These are phyloP conservation scores for Euschistus heros DNA, from an alignment of 1,140 invertebrate genomes.

Conservation along the genomic window DNA sequence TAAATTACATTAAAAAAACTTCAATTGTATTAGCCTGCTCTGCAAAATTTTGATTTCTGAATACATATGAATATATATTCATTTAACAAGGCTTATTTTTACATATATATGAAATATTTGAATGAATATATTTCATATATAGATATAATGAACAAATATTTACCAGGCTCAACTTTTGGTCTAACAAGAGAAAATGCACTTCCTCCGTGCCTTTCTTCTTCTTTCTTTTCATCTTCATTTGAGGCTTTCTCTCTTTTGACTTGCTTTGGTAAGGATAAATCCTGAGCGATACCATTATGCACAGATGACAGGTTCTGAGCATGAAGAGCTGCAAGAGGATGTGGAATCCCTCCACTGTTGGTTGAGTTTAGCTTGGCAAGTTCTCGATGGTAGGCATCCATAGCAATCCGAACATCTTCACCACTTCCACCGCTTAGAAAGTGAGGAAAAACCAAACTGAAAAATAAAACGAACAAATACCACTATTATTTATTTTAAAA, in stretches of 20 bases:
- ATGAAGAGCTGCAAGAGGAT: constrained; percentile 23
- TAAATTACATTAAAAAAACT: too few species aligned
- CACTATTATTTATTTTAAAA: too few species aligned
- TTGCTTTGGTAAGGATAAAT: constrained; percentile 67
- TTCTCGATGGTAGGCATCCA: constrained; percentile 86
- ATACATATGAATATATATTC: neutral
- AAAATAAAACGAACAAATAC: neutral
- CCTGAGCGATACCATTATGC: constrained; percentile 62
- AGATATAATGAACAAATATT: constrained; percentile 15
- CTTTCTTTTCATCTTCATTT: constrained; percentile 37
- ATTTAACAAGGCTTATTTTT: neutral
- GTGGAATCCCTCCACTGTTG: constrained; percentile 14
- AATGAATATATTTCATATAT: neutral
- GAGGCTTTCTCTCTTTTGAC: constrained; percentile 43
- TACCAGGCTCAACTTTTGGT: constrained; percentile 63
- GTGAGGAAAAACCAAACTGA: constrained; percentile 65
- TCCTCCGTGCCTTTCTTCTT: constrained; percentile 64
- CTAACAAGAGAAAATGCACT: constrained; percentile 75
- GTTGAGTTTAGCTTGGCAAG: constrained; percentile 64
- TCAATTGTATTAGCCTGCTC: neutral
- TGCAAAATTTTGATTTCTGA: neutral
- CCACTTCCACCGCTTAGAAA: constrained; percentile 57
- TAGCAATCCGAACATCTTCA: constrained; percentile 76
- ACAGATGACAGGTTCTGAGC: constrained; percentile 35
- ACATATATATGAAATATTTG: neutral